Percentiles rank a stretch among this genome's conserved stretches.
These are phyloP conservation scores for Nothobranchius furzeri DNA, from an alignment of 2,113 vertebrate species.

Conservation along the genomic window DNA sequence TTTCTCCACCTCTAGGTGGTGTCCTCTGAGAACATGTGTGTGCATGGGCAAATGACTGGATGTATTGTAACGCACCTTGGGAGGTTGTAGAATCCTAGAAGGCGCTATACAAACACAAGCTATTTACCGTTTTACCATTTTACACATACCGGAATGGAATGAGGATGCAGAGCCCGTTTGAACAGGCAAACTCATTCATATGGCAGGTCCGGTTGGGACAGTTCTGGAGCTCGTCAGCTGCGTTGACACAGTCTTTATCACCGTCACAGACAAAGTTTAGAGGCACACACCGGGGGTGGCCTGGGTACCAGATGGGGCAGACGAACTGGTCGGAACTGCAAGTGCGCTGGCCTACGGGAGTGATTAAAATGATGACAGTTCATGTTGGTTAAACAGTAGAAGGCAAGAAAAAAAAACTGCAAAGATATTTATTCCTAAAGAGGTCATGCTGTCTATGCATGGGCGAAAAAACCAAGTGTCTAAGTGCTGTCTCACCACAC, in stretches of 20 bases:
- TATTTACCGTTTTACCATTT: no score
- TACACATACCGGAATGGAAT: slow-evolving; percentile 60
- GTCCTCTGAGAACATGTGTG: no score
- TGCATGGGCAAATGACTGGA: no score
- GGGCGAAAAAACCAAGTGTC: no score
- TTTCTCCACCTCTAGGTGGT: no score
- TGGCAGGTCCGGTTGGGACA: slow-evolving; percentile 76
- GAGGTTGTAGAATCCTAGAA: no score
- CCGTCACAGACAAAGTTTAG: slow-evolving; percentile 87
- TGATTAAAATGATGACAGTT: neutral
- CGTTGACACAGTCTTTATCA: slow-evolving; percentile 85
- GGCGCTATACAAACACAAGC: no score
- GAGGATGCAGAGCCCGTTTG: slow-evolving; percentile 70
- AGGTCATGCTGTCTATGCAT: no score
- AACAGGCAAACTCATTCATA: slow-evolving; percentile 73
- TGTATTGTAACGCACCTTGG: no score
- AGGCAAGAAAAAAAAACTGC: neutral
- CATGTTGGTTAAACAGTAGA: neutral
- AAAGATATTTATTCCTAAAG: neutral
- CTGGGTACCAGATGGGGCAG: slow-evolving; percentile 82
- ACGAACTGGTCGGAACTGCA: slow-evolving; percentile 89
- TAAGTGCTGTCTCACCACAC: slow-evolving; percentile 66
- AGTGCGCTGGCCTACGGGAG: slow-evolving; percentile 73
- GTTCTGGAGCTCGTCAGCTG: slow-evolving; percentile 76
- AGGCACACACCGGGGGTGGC: slow-evolving; percentile 81